Base-by-base conservation (phyloP, 2,888 invertebrate genomes). In the Watsonalla cultraria region DNA sequence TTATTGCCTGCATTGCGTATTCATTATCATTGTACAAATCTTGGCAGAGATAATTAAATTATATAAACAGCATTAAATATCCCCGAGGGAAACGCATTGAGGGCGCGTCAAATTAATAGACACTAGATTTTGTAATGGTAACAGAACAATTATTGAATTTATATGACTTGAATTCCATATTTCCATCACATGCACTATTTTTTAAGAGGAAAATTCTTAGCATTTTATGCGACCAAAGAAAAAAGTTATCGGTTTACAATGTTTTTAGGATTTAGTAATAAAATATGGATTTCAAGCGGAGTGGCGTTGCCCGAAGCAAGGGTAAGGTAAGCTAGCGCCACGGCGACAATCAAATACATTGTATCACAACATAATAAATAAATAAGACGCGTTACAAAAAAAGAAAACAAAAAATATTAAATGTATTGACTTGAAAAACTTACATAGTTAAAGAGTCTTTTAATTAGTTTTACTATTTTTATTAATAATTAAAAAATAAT, bases 401-500 rank as follows among this genome's bases (percentile, higher is more conserved):
- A 68, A 66, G 65, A 70, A 70, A 70, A 67, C 60, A 72, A 62
- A 70, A 64, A 53, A 55, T 64, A 74, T 66, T 72, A 78, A 74
- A 78, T 66, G 67, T 76, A 80, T 70, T 78, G 82, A 83, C 82
- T 81, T 79, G 79, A 81, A 80, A 77, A 80, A 68, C 79, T 78
- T 77, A 82, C 68, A 75, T 65, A 72, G 70, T 72, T 67, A 66
- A 24, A 66, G 78, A 82, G 80, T 82, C 78, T 80, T 82, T 83
- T 78, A 76, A 78, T 75, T 78, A 74, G 74, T 85, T 87, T 85
- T 85, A 81, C 84, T 74, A 74, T 83, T 84, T 82, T 86, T 85
- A 81, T 80, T 71, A 75, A 73, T 69, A 59, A 62, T 65, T 65
- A 71, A 70, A 68, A 62, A 73, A 59, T 64, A 72, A 74, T 64